phyloP scores from a whole-genome alignment of 2,113 vertebrate species.

The Equus przewalskii region DNA sequence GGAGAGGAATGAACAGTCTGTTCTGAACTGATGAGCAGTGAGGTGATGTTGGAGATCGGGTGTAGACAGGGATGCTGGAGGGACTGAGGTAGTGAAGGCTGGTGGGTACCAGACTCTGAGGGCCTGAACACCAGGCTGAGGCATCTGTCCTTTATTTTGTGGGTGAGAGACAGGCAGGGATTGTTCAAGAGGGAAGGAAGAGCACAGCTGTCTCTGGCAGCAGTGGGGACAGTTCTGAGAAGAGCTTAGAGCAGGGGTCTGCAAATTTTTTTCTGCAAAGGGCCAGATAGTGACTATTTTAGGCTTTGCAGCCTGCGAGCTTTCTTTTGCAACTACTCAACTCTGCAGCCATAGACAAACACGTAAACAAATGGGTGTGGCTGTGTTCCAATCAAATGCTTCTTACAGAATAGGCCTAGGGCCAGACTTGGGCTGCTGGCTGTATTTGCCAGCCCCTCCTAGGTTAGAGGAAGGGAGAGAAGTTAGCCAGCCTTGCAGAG shows the following conservation, averaged over 20 bases:
- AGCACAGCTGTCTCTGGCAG: neutral
- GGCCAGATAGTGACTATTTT: neutral
- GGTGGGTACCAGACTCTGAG: neutral
- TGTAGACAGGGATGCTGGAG: neutral
- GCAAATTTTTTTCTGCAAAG: neutral
- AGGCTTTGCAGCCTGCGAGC: neutral
- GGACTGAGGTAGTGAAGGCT: neutral
- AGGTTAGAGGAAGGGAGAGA: neutral
- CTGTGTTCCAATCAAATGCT: neutral
- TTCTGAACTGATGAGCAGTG: neutral
- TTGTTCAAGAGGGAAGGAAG: neutral
- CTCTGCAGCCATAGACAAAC: neutral
- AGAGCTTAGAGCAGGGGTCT: neutral
- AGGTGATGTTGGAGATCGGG: neutral
- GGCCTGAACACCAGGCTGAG: neutral
- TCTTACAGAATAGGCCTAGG: neutral
- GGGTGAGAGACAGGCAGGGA: neutral
- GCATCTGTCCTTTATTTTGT: neutral
- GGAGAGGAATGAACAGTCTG: neutral
- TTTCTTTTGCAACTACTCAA: slow-evolving; percentile 24
- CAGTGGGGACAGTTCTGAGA: neutral
- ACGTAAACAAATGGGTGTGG: neutral
- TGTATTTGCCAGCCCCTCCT: neutral
- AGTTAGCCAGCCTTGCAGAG: neutral
- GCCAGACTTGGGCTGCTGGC: neutral